These are phyloP conservation scores for Shargacucullia verbasci DNA, from an alignment of 2,888 invertebrate genomes.

Conservation along the genomic window DNA sequence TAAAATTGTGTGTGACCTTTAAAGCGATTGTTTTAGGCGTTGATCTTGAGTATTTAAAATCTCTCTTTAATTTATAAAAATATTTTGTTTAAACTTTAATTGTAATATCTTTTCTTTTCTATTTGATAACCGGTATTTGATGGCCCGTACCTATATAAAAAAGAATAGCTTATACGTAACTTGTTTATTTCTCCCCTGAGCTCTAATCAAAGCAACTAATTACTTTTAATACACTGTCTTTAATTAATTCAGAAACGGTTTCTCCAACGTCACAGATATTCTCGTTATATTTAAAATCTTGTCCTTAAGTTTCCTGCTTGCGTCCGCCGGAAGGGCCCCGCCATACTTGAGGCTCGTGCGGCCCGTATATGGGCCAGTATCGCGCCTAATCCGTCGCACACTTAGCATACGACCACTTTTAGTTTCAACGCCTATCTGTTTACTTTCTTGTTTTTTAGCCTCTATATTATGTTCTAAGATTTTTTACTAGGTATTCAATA, in stretches of 20 bases:
- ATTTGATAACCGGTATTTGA: background rate
- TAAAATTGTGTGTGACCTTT: slow-evolving; percentile 28
- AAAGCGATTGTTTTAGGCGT: slow-evolving; percentile 13
- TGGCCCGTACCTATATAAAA: background rate
- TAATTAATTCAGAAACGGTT: slow-evolving; percentile 19
- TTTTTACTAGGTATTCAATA: slow-evolving; percentile 10
- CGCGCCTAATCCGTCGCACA: slow-evolving; percentile 70
- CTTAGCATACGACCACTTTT: slow-evolving; percentile 64
- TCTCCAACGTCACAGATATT: slow-evolving; percentile 29
- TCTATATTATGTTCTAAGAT: background rate
- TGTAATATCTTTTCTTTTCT: background rate
- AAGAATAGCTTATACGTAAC: background rate
- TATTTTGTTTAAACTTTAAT: slow-evolving; percentile 2
- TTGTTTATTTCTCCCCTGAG: background rate
- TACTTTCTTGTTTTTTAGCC: slow-evolving; percentile 63
- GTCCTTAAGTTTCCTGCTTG: slow-evolving; percentile 58
- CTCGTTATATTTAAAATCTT: slow-evolving; percentile 47
- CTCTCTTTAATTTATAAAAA: slow-evolving; percentile 19
- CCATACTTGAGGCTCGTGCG: slow-evolving; percentile 67
- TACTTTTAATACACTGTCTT: background rate
- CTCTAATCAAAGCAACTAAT: slow-evolving; percentile 6
- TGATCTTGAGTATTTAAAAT: slow-evolving; percentile 19
- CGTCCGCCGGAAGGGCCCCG: slow-evolving; percentile 77
- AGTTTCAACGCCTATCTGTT: slow-evolving; percentile 64
- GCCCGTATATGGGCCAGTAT: slow-evolving; percentile 65